Base-by-base conservation (phyloP, 2,888 invertebrate genomes). In the Sussaba pulchella region DNA sequence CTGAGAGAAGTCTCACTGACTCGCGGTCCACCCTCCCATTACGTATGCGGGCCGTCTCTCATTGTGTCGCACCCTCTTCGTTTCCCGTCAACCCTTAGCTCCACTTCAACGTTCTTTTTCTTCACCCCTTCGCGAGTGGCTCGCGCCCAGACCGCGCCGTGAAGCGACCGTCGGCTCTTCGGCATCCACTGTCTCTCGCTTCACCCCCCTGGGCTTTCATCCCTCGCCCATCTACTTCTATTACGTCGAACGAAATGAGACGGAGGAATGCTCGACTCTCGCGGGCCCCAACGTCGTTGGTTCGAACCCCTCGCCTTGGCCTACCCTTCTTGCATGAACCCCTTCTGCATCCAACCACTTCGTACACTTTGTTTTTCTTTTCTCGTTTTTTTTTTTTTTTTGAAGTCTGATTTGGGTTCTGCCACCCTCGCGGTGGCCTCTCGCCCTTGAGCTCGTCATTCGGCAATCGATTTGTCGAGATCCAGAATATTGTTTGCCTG, bases 21-120 rank as follows among this genome's bases (percentile, higher is more conserved):
- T 12, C n/a, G 9, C 26, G 67, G 43, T 64, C 41, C 6, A 6
- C 41, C 36, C 59, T 61, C 45, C 43, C 36, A 75, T 79, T 79
- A 74, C 75, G 75, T 75, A 66, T 70, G 70, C 79, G 66, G 59
- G 19, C 52, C 66, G 66, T 61, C 43, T 64, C 39, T 43, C 75
- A 71, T 80, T 80, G 79, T 79, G 31, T 79, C 70, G 71, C 79
- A 75, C 70, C 73, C 64, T 45, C 52, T 52, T 57, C 24, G 31
- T 61, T 52, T 43, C 47, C 71, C 47, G 52, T 70, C 70, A 24
- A 74, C 47, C 75, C 64, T 26, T 70, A 31, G 39, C 36, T n/a
- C 52, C 8, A 17, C 52, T 41, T 39, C 45, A 26, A 24, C 69
- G 43, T 54, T 36, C 31, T 61, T 36, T 47, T 19, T 45, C 61